Conservation (phyloP, 2,113 vertebrate species). For the Zapornia atra region DNA sequence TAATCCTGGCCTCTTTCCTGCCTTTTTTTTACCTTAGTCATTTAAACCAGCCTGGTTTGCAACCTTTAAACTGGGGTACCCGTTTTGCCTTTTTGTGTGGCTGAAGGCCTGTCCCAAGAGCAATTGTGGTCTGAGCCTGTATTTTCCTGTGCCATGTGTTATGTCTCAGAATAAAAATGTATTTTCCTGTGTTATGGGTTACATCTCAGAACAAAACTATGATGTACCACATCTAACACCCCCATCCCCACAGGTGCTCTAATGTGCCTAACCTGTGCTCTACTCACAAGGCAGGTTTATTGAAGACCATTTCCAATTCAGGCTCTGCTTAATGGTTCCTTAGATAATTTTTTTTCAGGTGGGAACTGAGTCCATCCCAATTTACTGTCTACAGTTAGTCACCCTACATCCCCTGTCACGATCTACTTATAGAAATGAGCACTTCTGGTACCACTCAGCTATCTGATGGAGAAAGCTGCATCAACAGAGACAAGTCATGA, state of each 20-base stretch:
- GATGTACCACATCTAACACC: fast-evolving
- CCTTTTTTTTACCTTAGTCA: background rate
- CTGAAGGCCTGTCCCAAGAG: background rate
- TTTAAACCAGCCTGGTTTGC: background rate
- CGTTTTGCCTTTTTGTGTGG: background rate
- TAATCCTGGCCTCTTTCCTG: background rate
- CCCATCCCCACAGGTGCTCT: background rate
- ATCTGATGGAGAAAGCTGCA: background rate
- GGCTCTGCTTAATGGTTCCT: background rate
- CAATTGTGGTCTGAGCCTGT: background rate
- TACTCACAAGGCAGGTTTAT: background rate
- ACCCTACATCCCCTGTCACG: background rate
- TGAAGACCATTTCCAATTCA: background rate
- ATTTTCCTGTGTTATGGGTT: background rate
- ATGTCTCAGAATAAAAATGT: background rate
- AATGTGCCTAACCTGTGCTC: background rate
- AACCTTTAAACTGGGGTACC: background rate
- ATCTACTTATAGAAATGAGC: background rate
- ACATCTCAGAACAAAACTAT: background rate
- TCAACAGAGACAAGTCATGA: background rate
- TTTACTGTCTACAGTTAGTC: background rate
- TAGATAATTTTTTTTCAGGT: background rate
- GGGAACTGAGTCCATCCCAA: background rate
- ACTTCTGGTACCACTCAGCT: background rate
- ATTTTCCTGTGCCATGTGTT: background rate